Conservation (phyloP, 2,888 invertebrate species). For the Anthrax anthrax region DNA sequence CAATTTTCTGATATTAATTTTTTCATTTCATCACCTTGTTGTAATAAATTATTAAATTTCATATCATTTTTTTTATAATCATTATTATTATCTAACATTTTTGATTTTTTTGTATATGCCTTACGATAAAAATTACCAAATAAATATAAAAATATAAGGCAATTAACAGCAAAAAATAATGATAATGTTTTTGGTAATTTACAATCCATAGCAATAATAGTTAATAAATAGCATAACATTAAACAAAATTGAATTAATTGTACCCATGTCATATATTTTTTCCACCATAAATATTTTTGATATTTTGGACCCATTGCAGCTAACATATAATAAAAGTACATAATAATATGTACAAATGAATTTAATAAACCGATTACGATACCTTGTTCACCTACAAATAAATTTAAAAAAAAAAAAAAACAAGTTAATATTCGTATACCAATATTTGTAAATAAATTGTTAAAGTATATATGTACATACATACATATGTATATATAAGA, state of each 20-base stretch:
- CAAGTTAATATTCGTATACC: neutral
- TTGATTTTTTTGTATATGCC: constrained; percentile 34
- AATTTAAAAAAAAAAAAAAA: neutral
- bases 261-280: constrained; percentile 39
- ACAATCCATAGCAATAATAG: constrained; percentile 39
- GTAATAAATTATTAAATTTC: constrained; percentile 18
- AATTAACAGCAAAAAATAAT: constrained; percentile 41
- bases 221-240: constrained; percentile 46
- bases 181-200: constrained; percentile 40
- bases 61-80: constrained; percentile 18
- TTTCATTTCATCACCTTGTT: constrained; percentile 24
- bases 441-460: neutral
- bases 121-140: constrained; percentile 45
- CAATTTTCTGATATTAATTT: constrained; percentile 26
- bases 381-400: constrained; percentile 31
- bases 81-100: constrained; percentile 6
- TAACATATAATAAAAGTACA: constrained; percentile 40
- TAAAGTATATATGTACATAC: neutral
- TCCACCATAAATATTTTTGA: constrained; percentile 40
- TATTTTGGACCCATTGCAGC: constrained; percentile 37
- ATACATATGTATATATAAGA: too few relatives aligned
- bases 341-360: constrained; percentile 38
- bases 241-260: constrained; percentile 48
- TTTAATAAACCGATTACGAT: constrained; percentile 37
- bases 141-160: constrained; percentile 41